Base-by-base conservation (phyloP, 2,113 vertebrate species). In the Chaetura pelagica region DNA sequence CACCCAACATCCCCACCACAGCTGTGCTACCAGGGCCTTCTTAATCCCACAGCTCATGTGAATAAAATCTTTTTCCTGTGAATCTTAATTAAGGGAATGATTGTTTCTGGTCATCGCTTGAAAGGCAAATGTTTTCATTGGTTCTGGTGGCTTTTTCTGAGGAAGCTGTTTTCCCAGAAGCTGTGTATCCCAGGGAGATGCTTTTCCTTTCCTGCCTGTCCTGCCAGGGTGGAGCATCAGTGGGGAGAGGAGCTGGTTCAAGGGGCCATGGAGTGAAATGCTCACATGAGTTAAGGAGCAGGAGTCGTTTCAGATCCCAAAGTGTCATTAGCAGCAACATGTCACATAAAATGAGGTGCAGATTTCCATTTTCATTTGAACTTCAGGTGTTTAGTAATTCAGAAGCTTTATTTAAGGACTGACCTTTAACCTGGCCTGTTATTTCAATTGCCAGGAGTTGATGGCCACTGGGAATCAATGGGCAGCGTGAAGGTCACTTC, bases 321-420 rank as follows among this genome's bases (percentile, higher is more conserved):
- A 94, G 91, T 93, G 92, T 94, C 94, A 96, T 96, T 98, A 96
- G 90, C 66, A 73, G 95, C 95, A 96, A 93, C 93, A 77, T 91
- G 91, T 85, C 97, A 97, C 96, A 93, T 97, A 97, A 98, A 97
- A 96, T 89, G 95, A 92, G 90, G 94, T 77, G 91, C 89, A 38
- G 93, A 98, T 98, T 98, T 98, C 98, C 98, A 98, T 98, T 98
- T 98, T 97, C 98, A 98, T 98, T 98, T 97, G 96, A 96, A 96
- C 97, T 96, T 97, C 94, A 97, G 97, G 95, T 97, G 96, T 97
- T 98, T 98, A 94, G 98, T 98, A 98, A 98, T 98, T 97, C 97
- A 97, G 97, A 96, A 98, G 97, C 98, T 98, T 98, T 98, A 98
- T 99, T 98, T 99, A 99, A 98, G 97, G 97, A 97, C 92, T 98